phyloP scores from a whole-genome alignment of 2,113 vertebrate genomes.

The Psettodes erumei region DNA sequence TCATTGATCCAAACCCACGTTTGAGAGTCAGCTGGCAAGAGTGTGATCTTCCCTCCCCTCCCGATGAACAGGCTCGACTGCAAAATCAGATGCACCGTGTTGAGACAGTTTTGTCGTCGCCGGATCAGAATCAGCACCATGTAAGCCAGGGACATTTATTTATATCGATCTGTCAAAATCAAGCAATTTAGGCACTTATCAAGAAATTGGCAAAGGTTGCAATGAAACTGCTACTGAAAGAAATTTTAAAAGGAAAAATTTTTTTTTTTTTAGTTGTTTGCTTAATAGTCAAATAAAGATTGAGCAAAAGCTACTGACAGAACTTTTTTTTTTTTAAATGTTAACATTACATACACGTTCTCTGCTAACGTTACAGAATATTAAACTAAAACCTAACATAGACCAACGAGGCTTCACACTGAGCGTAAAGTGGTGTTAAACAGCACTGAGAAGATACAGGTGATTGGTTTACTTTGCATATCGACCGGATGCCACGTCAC shows the following conservation, averaged over 20 bases:
- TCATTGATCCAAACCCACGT: conserved; percentile 30
- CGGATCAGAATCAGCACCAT: conserved; percentile 64
- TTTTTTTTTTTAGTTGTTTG: conserved; percentile 21
- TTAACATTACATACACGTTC: conserved; percentile 40
- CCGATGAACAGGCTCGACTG: conserved; percentile 14
- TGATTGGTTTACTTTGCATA: conserved; percentile 44
- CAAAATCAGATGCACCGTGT: conserved; percentile 3
- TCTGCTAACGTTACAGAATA: conserved; percentile 43
- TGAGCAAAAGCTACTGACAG: conserved; percentile 41
- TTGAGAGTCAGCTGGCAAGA: conserved; percentile 16
- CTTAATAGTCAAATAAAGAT: conserved; percentile 45
- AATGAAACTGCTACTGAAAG: conserved; percentile 52
- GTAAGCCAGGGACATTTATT: conserved; percentile 37
- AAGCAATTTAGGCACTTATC: conserved; percentile 81
- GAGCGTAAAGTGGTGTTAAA: conserved; percentile 39
- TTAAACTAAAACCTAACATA: conserved; percentile 46
- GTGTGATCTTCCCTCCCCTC: not conserved
- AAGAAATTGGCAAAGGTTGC: conserved; percentile 66
- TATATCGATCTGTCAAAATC: conserved; percentile 67
- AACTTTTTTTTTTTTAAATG: conserved; percentile 25
- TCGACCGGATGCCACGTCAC: conserved; percentile 8
- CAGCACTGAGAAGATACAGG: conserved; percentile 47
- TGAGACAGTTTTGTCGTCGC: conserved; percentile 25
- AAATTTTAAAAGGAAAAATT: conserved; percentile 51
- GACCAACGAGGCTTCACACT: conserved; percentile 38